phyloP scores from a whole-genome alignment of 2,888 invertebrate species.

The Osmoderma eremita region DNA sequence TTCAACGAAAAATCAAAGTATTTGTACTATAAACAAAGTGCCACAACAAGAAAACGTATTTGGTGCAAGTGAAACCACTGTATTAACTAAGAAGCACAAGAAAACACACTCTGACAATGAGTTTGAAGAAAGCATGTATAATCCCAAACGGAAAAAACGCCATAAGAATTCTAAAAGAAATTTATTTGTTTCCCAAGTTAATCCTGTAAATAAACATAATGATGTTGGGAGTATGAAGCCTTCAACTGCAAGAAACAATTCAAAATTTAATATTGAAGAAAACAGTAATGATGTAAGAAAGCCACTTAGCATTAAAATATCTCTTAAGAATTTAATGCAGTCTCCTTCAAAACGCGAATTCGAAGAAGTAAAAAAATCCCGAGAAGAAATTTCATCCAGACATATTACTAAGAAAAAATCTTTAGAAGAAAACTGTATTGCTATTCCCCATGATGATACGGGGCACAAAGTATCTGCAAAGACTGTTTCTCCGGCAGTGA shows the following conservation, averaged over 20 bases:
- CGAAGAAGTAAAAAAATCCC: not conserved
- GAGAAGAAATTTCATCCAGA: not conserved
- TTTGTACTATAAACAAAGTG: not conserved
- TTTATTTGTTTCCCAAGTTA: not conserved
- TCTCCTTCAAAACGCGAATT: slow-evolving; percentile 17
- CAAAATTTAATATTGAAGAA: slow-evolving; percentile 2
- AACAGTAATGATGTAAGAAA: slow-evolving; percentile 15
- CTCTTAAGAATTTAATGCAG: slow-evolving; percentile 35
- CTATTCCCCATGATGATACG: not conserved
- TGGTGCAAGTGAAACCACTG: not conserved
- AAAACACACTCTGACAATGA: slow-evolving; percentile 17
- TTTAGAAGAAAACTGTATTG: not conserved
- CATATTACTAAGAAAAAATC: slow-evolving; percentile 1
- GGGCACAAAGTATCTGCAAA: not conserved
- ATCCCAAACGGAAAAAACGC: slow-evolving; percentile 22
- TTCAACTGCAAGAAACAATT: not conserved
- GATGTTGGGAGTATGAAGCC: not conserved
- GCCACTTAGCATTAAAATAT: slow-evolving; percentile 41
- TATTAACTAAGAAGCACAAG: slow-evolving; percentile 12
- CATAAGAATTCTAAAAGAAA: slow-evolving; percentile 11
- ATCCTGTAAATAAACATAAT: not conserved
- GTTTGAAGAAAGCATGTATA: slow-evolving; percentile 8
- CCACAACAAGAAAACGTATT: not conserved
- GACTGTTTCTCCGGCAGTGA: not conserved
- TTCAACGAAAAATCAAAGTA: too few relatives aligned